phyloP scores from a whole-genome alignment of 2,113 vertebrate genomes.

The Poecilia latipinna region DNA sequence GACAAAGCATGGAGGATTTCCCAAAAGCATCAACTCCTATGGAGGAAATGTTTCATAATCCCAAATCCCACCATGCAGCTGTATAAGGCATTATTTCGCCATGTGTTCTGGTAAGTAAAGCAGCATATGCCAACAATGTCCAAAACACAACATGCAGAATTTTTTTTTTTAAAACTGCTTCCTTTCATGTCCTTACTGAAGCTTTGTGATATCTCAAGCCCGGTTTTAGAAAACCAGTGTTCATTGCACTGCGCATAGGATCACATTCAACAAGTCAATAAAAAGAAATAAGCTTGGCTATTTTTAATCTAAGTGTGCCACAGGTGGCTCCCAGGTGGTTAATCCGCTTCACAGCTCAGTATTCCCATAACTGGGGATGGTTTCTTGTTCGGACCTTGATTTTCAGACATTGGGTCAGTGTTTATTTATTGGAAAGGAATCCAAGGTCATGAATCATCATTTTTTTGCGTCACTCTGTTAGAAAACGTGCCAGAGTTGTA shows the following conservation, averaged over 20 bases:
- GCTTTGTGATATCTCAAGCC: neutral
- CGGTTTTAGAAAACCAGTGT: neutral
- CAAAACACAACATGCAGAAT: neutral
- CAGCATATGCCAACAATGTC: neutral
- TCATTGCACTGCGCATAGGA: neutral
- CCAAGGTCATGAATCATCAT: constrained; percentile 55
- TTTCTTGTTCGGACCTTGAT: neutral
- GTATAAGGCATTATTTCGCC: neutral
- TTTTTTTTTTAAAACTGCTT: neutral
- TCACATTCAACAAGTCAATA: neutral
- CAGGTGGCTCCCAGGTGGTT: constrained; percentile 13
- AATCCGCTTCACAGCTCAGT: constrained; percentile 30
- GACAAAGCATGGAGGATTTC: constrained; percentile 62
- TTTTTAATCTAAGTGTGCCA: neutral
- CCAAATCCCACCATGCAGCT: constrained; percentile 12
- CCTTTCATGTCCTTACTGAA: neutral
- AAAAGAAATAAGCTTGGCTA: neutral
- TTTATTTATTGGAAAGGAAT: constrained; percentile 21
- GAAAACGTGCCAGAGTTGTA: constrained; percentile 51
- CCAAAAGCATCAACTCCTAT: constrained; percentile 33
- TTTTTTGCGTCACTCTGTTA: constrained; percentile 48
- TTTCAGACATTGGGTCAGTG: constrained; percentile 26
- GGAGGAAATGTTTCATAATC: constrained; percentile 44
- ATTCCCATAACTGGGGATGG: constrained; percentile 4
- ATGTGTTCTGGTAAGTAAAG: constrained; percentile 18